Conservation (phyloP, 2,888 invertebrate genomes). For the Apotomis turbidana region DNA sequence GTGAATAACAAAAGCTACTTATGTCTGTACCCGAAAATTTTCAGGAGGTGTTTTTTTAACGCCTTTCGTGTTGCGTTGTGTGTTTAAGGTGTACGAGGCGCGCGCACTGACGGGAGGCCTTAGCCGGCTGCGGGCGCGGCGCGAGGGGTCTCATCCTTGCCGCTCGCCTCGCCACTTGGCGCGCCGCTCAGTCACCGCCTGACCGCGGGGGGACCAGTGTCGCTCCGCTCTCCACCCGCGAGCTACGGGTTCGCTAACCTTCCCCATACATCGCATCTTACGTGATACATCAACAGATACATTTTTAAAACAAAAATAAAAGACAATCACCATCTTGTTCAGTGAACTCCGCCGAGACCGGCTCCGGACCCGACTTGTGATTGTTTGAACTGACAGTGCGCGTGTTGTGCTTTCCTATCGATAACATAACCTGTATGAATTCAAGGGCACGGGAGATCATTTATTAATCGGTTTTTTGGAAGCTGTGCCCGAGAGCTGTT, state of each 20-base stretch:
- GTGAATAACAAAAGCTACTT: slow-evolving; percentile 26
- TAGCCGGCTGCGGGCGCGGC: slow-evolving; percentile 54
- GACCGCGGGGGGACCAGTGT: slow-evolving; percentile 64
- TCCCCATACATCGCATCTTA: slow-evolving; percentile 63
- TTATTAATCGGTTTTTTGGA: slow-evolving; percentile 67
- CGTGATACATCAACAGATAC: slow-evolving; percentile 53
- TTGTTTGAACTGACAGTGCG: slow-evolving; percentile 82
- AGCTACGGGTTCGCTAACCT: slow-evolving; percentile 64
- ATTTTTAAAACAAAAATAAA: slow-evolving; percentile 54
- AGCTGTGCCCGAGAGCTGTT: slow-evolving; percentile 66
- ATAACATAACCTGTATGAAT: slow-evolving; percentile 82
- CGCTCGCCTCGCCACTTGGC: slow-evolving; percentile 65
- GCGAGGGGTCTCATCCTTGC: slow-evolving; percentile 69
- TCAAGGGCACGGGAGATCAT: slow-evolving; percentile 75
- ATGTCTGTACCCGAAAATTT: slow-evolving; percentile 11
- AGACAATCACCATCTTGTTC: slow-evolving; percentile 53
- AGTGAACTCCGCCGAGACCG: slow-evolving; percentile 60
- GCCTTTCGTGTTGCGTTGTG: slow-evolving; percentile 44
- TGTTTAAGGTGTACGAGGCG: slow-evolving; percentile 65
- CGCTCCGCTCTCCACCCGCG: slow-evolving; percentile 56
- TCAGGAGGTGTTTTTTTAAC: slow-evolving; percentile 29
- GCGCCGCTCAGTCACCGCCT: slow-evolving; percentile 72
- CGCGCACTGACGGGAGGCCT: slow-evolving; percentile 66
- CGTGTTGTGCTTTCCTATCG: slow-evolving; percentile 80
- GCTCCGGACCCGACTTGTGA: slow-evolving; percentile 77